Conservation (phyloP, 2,888 invertebrate genomes). For the Oscheius onirici region DNA sequence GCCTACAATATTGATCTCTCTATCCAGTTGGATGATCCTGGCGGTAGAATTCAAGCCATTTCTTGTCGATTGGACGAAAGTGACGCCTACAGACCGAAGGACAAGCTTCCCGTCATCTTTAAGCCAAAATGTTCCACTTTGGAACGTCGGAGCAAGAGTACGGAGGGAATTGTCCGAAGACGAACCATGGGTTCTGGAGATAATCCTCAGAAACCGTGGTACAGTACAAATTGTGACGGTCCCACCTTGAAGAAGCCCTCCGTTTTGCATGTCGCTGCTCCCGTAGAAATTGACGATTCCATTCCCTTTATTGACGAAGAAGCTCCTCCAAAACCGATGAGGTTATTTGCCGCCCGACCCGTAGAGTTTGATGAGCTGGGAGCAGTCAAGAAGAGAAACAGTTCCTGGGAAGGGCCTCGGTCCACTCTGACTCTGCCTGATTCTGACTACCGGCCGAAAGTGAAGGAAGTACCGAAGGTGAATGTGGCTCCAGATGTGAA, state of each 20-base stretch:
- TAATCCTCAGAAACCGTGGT: slow-evolving; percentile 47
- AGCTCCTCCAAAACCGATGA: slow-evolving; percentile 28
- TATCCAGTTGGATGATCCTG: slow-evolving; percentile 29
- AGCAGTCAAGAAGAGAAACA: background rate
- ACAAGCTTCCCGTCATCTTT: slow-evolving; percentile 48
- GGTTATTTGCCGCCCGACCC: slow-evolving; percentile 10
- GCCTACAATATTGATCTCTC: slow-evolving; percentile 44
- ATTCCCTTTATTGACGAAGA: slow-evolving; percentile 58
- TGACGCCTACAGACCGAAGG: slow-evolving; percentile 28
- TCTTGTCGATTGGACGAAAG: slow-evolving; percentile 24
- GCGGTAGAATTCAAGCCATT: slow-evolving; percentile 9
- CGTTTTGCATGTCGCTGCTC: slow-evolving; percentile 49
- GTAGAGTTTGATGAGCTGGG: slow-evolving; percentile 7
- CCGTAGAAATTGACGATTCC: slow-evolving; percentile 38
- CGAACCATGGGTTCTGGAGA: slow-evolving; percentile 39
- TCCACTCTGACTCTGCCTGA: background rate
- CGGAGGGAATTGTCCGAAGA: slow-evolving; percentile 22
- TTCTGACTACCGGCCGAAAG: too few relatives aligned
- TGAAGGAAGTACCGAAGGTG: too few relatives aligned
- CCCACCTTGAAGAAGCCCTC: slow-evolving; percentile 39
- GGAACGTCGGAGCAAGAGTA: slow-evolving; percentile 26
- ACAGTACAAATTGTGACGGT: slow-evolving; percentile 46
- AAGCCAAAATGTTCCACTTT: slow-evolving; percentile 41
- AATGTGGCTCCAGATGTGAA: too few relatives aligned
- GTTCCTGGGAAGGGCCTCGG: slow-evolving; percentile 8